These are phyloP conservation scores for Druon quercuslanigerum DNA, from an alignment of 1,140 invertebrate species.

Conservation along the genomic window DNA sequence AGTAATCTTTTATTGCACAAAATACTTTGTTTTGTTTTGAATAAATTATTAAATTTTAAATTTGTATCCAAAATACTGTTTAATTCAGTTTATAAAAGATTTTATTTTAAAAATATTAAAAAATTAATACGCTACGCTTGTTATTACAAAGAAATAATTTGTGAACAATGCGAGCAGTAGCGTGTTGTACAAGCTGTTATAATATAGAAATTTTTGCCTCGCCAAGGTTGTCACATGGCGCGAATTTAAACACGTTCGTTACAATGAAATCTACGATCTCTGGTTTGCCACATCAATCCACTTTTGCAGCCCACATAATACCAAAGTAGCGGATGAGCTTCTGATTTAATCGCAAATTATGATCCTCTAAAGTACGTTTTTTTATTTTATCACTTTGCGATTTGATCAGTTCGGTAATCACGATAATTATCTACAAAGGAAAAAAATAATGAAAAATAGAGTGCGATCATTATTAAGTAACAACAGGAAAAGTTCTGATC, in stretches of 20 bases:
- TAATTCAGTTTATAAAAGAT: too few species aligned
- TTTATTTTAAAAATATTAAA: too few species aligned
- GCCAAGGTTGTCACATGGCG: neutral
- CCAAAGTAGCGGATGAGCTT: neutral
- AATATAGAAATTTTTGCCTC: neutral
- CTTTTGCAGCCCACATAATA: neutral
- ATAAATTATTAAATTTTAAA: too few species aligned
- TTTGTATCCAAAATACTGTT: neutral
- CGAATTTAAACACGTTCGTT: too few species aligned
- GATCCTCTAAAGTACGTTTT: neutral
- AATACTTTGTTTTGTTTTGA: too few species aligned
- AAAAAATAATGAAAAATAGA: neutral
- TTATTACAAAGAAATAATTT: constrained; percentile 3
- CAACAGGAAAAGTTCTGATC: neutral
- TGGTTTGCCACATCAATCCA: neutral
- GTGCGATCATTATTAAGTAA: neutral
- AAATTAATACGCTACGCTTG: neutral
- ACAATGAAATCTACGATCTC: neutral
- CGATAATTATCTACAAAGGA: neutral
- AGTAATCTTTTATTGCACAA: too few species aligned
- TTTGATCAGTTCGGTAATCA: neutral
- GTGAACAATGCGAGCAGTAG: neutral
- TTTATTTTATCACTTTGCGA: constrained; percentile 10
- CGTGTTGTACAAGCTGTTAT: neutral
- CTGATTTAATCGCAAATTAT: constrained; percentile 11